A percentile compares a stretch with the other conserved stretches of the same genome.
These are phyloP conservation scores for Tragelaphus scriptus DNA, from an alignment of 2,113 vertebrate genomes.

Conservation along the genomic window DNA sequence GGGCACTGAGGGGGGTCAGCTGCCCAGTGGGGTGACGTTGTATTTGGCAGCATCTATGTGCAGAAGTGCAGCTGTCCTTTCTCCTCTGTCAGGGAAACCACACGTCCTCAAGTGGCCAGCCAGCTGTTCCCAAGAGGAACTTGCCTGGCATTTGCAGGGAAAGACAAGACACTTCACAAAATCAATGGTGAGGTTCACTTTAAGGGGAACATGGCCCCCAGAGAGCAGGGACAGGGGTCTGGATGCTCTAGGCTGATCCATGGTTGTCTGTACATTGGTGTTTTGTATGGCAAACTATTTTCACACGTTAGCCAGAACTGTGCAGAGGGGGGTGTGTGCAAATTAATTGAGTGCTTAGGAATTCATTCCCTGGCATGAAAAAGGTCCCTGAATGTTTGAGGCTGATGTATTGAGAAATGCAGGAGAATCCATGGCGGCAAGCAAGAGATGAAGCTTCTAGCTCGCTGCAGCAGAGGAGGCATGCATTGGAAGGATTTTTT, in stretches of 20 bases:
- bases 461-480: background rate
- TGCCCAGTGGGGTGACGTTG: background rate
- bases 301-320: background rate
- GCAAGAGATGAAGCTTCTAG: background rate
- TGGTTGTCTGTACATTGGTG: no score
- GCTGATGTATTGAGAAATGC: background rate
- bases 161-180: background rate
- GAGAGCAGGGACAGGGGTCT: background rate
- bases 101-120: background rate
- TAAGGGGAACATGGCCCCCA: background rate
- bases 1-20: background rate
- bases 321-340: background rate
- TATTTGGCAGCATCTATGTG: background rate
- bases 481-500: background rate
- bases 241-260: background rate
- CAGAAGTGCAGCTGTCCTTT: background rate
- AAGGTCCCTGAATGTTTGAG: background rate
- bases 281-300: background rate
- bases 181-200: background rate
- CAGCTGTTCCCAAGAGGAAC: background rate
- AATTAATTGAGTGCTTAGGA: background rate
- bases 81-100: background rate
- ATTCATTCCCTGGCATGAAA: background rate
- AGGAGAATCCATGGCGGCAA: background rate
- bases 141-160: background rate